phyloP scores from a whole-genome alignment of 1,140 invertebrate genomes.

The Drosophila murphyi region DNA sequence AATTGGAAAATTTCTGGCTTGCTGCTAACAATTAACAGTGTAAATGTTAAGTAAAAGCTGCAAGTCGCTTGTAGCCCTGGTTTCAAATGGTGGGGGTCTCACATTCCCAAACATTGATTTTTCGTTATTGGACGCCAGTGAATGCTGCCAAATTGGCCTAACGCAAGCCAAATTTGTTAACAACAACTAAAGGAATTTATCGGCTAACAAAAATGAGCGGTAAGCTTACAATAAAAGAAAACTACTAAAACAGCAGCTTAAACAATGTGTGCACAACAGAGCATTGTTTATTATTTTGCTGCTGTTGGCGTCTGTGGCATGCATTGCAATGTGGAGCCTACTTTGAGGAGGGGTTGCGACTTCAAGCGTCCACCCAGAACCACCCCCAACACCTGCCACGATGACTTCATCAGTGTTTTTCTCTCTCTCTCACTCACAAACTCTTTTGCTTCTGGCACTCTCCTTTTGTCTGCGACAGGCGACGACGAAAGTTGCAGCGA shows the following conservation, averaged over 20 bases:
- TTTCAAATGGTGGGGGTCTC: conserved; percentile 47
- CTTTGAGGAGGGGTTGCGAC: conserved; percentile 28
- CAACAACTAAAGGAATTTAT: conserved; percentile 32
- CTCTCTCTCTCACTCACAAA: neutral
- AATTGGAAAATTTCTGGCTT: neutral
- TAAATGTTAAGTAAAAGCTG: neutral
- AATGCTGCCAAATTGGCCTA: conserved; percentile 39
- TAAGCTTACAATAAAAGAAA: conserved; percentile 13
- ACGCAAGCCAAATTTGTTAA: conserved; percentile 14
- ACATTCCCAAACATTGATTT: conserved; percentile 61
- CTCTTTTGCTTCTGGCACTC: neutral
- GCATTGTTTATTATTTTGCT: neutral
- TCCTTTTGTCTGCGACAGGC: conserved; percentile 17
- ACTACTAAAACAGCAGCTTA: neutral
- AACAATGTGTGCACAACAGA: neutral
- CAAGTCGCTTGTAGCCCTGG: conserved; percentile 16
- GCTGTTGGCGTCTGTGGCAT: conserved; percentile 5
- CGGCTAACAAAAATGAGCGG: conserved; percentile 41
- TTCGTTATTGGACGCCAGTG: conserved; percentile 39
- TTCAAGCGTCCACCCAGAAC: conserved; percentile 1
- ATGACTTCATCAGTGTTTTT: conserved; percentile 49
- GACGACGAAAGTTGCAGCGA: conserved; percentile 70
- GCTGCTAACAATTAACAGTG: conserved; percentile 30
- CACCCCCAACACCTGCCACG: conserved; percentile 29
- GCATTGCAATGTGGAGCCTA: conserved; percentile 49